Evolutionary conservation across 2,113 vertebrate genomes (phyloP).

Genomic region (Tichodroma muraria): DNA sequence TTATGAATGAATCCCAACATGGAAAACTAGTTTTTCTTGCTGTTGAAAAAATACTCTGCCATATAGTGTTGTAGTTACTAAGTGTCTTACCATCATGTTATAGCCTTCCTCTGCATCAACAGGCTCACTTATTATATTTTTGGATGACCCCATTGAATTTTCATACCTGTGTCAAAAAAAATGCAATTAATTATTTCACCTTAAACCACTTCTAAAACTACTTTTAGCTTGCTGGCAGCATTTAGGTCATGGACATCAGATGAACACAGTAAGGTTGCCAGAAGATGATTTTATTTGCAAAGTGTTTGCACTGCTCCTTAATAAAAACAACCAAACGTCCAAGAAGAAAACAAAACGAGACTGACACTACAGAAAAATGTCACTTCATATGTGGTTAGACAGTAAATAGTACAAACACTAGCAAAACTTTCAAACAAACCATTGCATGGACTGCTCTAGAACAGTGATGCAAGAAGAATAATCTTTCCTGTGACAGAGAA

Average conservation of each 20-base stretch:
- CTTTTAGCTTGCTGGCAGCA: background rate
- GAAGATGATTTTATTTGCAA: background rate
- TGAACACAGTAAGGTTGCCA: background rate
- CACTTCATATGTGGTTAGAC: background rate
- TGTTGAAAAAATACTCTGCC: background rate
- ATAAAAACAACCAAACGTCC: background rate
- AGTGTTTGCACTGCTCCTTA: background rate
- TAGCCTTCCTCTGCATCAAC: slow-evolving; percentile 47
- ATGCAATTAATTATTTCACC: background rate
- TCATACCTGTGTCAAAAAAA: slow-evolving; percentile 65
- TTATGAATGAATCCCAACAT: background rate
- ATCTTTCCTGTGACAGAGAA: background rate
- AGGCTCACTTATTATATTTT: slow-evolving; percentile 55
- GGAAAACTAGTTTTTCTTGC: background rate
- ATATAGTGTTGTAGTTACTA: background rate
- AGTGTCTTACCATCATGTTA: slow-evolving; percentile 69
- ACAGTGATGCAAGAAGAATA: background rate
- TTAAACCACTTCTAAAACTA: background rate
- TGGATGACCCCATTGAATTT: slow-evolving; percentile 60
- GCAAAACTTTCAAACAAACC: background rate
- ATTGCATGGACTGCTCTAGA: background rate
- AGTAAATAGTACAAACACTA: background rate
- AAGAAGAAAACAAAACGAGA: background rate
- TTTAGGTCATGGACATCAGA: background rate
- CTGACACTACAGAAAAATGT: background rate